phyloP scores from a whole-genome alignment of 2,888 invertebrate genomes.

The Brenthis ino region DNA sequence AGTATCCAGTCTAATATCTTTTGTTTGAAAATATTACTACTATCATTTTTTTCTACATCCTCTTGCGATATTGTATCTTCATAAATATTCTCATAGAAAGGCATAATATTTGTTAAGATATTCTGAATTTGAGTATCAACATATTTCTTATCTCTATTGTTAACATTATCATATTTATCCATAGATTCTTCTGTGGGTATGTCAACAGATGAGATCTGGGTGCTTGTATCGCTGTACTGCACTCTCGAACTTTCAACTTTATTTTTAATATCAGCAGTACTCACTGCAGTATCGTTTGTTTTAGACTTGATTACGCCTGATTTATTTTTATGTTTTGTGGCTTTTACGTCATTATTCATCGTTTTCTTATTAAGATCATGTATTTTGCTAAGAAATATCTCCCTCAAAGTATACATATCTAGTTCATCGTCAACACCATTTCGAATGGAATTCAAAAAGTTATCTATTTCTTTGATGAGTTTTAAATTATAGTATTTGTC shows the following conservation, averaged over 20 bases:
- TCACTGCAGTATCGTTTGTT: conserved; percentile 6
- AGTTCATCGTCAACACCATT: conserved; percentile 30
- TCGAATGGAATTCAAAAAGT: conserved; percentile 49
- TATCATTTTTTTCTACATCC: background rate
- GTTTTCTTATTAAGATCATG: conserved; percentile 40
- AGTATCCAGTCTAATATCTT: conserved; percentile 43
- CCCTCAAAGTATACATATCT: conserved; percentile 45
- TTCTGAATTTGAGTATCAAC: conserved; percentile 23
- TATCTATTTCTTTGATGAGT: conserved; percentile 47
- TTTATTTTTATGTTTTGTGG: background rate
- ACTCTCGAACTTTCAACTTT: background rate
- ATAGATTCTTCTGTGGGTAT: background rate
- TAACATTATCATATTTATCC: background rate
- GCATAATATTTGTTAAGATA: conserved; percentile 13
- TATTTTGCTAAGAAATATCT: conserved; percentile 50
- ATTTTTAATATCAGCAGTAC: background rate
- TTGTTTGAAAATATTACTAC: conserved; percentile 19
- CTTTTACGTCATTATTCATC: background rate
- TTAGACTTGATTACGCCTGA: background rate
- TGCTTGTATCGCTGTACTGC: background rate
- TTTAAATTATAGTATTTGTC: conserved; percentile 44
- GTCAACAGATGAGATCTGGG: background rate
- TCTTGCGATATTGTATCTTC: background rate
- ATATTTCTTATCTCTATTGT: background rate
- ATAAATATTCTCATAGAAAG: conserved; percentile 10